phyloP scores from a whole-genome alignment of 2,888 invertebrate genomes.

The Callimorpha dominula region DNA sequence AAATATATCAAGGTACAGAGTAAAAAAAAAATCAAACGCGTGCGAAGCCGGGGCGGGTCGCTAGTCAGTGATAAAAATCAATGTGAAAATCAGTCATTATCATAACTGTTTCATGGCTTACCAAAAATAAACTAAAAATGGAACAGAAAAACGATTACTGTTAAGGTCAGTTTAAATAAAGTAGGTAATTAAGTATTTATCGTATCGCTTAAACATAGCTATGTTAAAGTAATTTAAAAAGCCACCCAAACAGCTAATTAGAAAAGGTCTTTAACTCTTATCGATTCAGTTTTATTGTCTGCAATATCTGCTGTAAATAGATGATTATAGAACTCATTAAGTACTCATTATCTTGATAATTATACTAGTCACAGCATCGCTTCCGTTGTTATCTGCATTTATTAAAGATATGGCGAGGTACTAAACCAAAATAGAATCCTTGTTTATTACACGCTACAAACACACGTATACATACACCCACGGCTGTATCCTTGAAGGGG shows the following conservation, averaged over 20 bases:
- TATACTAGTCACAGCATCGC: not conserved
- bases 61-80: too few species aligned
- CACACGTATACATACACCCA: too few species aligned
- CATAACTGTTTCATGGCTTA: too few species aligned
- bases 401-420: not conserved
- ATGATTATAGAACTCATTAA: not conserved
- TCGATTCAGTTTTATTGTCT: not conserved
- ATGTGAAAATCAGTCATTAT: too few species aligned
- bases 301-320: not conserved
- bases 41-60: too few species aligned
- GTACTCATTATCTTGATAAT: not conserved
- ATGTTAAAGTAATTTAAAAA: not conserved
- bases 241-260: conserved; percentile 9
- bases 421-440: not conserved
- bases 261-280: not conserved
- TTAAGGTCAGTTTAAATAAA: not conserved
- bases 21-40: too few species aligned
- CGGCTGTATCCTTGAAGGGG: too few species aligned
- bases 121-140: too few species aligned
- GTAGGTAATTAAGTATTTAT: too few species aligned
- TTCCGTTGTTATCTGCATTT: too few species aligned
- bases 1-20: too few species aligned
- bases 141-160: too few species aligned
- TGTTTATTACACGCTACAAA: not conserved
- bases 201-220: not conserved